A percentile compares a stretch with the other conserved stretches of the same genome.
These are phyloP conservation scores for Oscheius myriophilus DNA, from an alignment of 2,888 invertebrate species.

Conservation along the genomic window DNA sequence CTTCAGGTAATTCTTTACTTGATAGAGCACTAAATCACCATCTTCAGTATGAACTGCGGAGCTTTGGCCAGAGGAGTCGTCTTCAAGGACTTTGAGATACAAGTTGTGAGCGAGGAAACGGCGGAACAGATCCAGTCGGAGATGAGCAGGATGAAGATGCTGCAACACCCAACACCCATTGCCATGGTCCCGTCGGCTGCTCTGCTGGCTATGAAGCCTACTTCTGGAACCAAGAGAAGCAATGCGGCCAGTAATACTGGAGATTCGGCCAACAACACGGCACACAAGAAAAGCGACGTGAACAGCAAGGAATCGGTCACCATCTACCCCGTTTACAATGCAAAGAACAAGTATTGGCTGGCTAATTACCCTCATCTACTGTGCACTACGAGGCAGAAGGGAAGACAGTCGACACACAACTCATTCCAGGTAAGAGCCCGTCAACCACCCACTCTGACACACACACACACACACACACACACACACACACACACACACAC, in stretches of 20 bases:
- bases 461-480: no score
- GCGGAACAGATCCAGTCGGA: conserved; percentile 68
- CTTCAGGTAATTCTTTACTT: conserved; percentile 48
- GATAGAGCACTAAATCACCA: not conserved
- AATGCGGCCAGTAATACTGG: conserved; percentile 49
- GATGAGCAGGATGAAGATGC: conserved; percentile 60
- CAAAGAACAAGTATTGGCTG: conserved; percentile 64
- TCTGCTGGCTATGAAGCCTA: conserved; percentile 68
- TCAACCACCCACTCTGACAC: no score
- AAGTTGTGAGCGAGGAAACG: conserved; percentile 67
- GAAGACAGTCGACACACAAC: conserved; percentile 58
- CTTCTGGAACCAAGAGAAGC: conserved; percentile 65
- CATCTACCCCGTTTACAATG: conserved; percentile 64
- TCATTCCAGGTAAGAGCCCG: conserved; percentile 55
- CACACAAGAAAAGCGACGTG: conserved; percentile 69
- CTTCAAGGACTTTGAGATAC: conserved; percentile 68
- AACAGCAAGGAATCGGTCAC: conserved; percentile 64
- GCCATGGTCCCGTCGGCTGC: conserved; percentile 57
- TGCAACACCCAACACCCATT: conserved; percentile 65
- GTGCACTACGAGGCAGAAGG: conserved; percentile 69
- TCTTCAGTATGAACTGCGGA: conserved; percentile 64
- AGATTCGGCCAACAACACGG: conserved; percentile 57
- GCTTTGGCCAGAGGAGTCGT: conserved; percentile 66
- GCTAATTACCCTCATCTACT: conserved; percentile 69
- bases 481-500: no score